Percentiles rank a stretch among this genome's conserved stretches.
phyloP scores from a whole-genome alignment of 1,140 invertebrate genomes.

The Cryptotermes secundus region DNA sequence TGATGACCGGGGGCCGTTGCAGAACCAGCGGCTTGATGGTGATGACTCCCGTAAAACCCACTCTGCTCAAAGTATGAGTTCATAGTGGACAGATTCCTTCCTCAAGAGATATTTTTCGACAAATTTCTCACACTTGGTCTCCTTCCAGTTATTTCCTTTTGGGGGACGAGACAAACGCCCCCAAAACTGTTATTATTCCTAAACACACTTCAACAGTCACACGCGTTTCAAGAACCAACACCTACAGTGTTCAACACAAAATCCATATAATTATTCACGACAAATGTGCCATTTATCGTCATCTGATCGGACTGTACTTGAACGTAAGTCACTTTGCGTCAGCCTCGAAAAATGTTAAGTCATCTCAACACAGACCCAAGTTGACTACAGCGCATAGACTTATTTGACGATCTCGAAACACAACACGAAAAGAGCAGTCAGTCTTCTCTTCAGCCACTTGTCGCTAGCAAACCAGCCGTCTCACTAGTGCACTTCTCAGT shows the following conservation, averaged over 20 bases:
- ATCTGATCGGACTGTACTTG: background rate
- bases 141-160: background rate
- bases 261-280: background rate
- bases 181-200: background rate
- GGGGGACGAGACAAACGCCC: background rate
- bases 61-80: slow-evolving; percentile 85
- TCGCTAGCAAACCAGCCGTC: background rate
- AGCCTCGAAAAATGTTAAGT: background rate
- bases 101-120: background rate
- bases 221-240: background rate
- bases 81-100: slow-evolving; percentile 18
- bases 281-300: background rate
- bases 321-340: background rate
- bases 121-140: background rate
- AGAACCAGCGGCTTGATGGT: slow-evolving; percentile 65
- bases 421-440: background rate
- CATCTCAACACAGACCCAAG: background rate
- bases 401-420: background rate
- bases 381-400: background rate
- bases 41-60: slow-evolving; percentile 88
- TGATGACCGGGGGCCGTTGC: slow-evolving; percentile 68
- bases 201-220: background rate
- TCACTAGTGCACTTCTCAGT: background rate
- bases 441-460: background rate
- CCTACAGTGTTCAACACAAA: background rate